A percentile compares a stretch with the other conserved stretches of the same genome.
Evolutionary conservation across 2,888 invertebrate genomes (phyloP).

Genomic region (Dolichopus griseipennis): DNA sequence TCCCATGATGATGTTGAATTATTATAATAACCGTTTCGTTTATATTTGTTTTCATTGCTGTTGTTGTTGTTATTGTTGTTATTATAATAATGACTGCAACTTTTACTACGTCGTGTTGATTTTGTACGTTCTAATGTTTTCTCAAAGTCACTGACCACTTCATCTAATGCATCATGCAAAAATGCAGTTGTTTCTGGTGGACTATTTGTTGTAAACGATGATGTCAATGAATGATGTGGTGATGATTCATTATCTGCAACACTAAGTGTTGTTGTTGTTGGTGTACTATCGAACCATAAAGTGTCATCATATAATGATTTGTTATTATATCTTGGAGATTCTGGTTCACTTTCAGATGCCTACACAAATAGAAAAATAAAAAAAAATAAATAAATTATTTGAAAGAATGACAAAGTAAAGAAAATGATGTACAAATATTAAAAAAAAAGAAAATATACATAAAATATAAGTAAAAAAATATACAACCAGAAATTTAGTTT

Average conservation of each 20-base stretch:
- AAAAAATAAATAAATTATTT: constrained; percentile 11
- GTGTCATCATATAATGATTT: constrained; percentile 10
- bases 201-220: constrained; percentile 35
- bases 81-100: too few relatives aligned
- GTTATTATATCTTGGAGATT: constrained; percentile 31
- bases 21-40: constrained; percentile 30
- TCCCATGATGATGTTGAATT: constrained; percentile 16
- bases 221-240: constrained; percentile 21
- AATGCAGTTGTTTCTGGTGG: constrained; percentile 41
- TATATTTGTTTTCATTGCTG: constrained; percentile 26
- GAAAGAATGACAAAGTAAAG: constrained; percentile 12
- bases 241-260: constrained; percentile 11
- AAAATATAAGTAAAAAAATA: constrained; percentile 7
- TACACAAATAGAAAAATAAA: constrained; percentile 22
- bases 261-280: constrained; percentile 14
- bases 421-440: not conserved
- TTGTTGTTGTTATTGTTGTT: constrained; percentile 18
- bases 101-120: not conserved
- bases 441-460: not conserved
- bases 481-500: not conserved
- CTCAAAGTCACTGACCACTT: constrained; percentile 63
- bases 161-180: constrained; percentile 45
- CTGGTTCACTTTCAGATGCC: constrained; percentile 40
- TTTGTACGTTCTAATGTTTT: constrained; percentile 52
- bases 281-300: constrained; percentile 8